Evolutionary conservation across 1,140 invertebrate species (phyloP), one percentile per base, ranked within the genome.

Genomic region (Pogonomyrmex barbatus): DNA sequence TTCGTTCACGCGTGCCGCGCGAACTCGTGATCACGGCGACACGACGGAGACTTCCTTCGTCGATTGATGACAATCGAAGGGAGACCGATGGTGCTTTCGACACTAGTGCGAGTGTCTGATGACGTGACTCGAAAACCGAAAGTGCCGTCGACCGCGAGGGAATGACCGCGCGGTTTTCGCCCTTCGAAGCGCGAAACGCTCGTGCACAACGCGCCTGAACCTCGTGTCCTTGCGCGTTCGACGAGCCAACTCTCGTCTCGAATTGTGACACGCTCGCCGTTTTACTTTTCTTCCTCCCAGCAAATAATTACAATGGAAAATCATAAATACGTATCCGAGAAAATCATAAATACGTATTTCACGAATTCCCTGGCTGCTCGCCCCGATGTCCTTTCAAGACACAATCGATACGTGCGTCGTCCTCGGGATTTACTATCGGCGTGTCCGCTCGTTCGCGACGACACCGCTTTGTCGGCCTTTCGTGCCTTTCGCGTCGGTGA

Each of bases 371-470:
- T n/a, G 24, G 77, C 56, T 78, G 52, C 12, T 62, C 45, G 60
- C 42, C 70, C 39, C 39, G 52, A 50, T 12, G 79, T 47, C 79
- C 5, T 58, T 36, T 9, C 68, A 10, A 75, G 77, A 47, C 24
- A 58, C 54, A 83, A 83, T 83, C 79, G 68, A 83, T 83, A 75
- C 68, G 24, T 24, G 24, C 24, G 24, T 24, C 24, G 54, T 75
- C 33, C 79, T 62, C 56, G 42, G 56, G 47, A 83, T 83, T 83
- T 83, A 83, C 30, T 82, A 82, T 73, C 70, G 54, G n/a, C 45
- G 68, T 75, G 79, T 47, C 30, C 30, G 42, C 17, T 73, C 17
- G 17, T 54, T 45, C 36, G 14, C 54, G 67, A 73, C 67, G 17
- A 60, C 45, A 8, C 17, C 56, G 12, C n/a, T 75, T 83, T 50